Percentiles rank a stretch among this genome's conserved stretches.
Evolutionary conservation across 2,797 vertebrate genomes (phyloP).

Genomic region (Pseudochaenichthys georgianus): DNA sequence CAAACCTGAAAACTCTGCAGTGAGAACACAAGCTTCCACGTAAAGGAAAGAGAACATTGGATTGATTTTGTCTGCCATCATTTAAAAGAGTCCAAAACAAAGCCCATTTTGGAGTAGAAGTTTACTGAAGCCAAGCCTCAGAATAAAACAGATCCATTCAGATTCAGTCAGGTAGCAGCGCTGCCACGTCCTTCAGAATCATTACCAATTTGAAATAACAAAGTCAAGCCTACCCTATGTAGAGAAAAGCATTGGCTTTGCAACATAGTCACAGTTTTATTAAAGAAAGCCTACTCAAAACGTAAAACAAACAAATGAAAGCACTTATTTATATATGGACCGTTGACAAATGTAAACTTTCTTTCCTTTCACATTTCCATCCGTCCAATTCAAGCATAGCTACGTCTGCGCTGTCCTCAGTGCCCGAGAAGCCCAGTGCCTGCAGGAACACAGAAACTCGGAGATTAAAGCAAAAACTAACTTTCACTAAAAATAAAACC

Average conservation of each 20-base stretch:
- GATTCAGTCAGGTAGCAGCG: slow-evolving; percentile 57
- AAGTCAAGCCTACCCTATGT: slow-evolving; percentile 73
- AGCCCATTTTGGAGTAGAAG: slow-evolving; percentile 38
- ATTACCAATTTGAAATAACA: slow-evolving; percentile 80
- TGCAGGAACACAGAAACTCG: slow-evolving; percentile 53
- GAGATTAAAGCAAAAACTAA: neutral
- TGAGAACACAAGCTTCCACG: slow-evolving; percentile 70
- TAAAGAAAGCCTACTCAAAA: slow-evolving; percentile 74
- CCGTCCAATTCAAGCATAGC: slow-evolving; percentile 61
- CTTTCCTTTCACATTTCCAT: slow-evolving; percentile 51
- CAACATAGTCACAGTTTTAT: slow-evolving; percentile 81
- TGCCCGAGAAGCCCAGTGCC: slow-evolving; percentile 90
- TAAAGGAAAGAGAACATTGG: slow-evolving; percentile 57
- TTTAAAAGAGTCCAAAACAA: slow-evolving; percentile 64
- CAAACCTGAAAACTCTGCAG: slow-evolving; percentile 74
- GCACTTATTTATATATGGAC: slow-evolving; percentile 79
- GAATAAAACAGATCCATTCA: slow-evolving; percentile 49
- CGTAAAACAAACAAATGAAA: slow-evolving; percentile 77
- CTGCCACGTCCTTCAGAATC: slow-evolving; percentile 71
- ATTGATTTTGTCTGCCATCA: slow-evolving; percentile 61
- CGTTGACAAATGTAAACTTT: slow-evolving; percentile 81
- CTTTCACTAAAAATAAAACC: neutral
- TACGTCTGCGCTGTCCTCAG: slow-evolving; percentile 72
- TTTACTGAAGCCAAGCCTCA: slow-evolving; percentile 47
- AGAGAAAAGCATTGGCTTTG: slow-evolving; percentile 74